phyloP scores from a whole-genome alignment of 2,797 vertebrate genomes.

The Hybognathus amarus region DNA sequence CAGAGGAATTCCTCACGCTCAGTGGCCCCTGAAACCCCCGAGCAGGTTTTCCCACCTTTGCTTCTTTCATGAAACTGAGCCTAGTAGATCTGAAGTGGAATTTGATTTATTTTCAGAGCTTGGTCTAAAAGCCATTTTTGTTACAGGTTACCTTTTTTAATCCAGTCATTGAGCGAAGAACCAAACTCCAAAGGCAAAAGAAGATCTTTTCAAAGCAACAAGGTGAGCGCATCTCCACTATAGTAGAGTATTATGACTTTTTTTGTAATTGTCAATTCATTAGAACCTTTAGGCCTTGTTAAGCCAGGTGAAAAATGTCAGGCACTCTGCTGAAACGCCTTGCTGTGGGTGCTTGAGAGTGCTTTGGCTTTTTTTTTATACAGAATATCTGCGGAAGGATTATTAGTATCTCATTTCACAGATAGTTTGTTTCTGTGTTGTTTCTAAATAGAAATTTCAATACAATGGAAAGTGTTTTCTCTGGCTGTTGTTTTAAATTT shows the following conservation, averaged over 20 bases:
- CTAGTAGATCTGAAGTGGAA: background rate
- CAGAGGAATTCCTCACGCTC: conserved; percentile 29
- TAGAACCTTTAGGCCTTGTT: background rate
- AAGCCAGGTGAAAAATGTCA: too few species aligned
- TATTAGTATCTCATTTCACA: too few species aligned
- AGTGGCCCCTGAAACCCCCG: conserved; percentile 31
- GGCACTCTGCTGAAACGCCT: too few species aligned
- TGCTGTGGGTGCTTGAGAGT: too few species aligned
- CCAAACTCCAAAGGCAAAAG: conserved; percentile 90
- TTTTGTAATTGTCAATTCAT: background rate
- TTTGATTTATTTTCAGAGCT: background rate
- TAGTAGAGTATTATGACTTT: background rate
- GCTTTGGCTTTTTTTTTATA: too few species aligned
- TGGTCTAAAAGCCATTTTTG: conserved; percentile 23
- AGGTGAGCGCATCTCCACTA: conserved; percentile 71
- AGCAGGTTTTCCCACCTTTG: conserved; percentile 31
- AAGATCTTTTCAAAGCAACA: conserved; percentile 92
- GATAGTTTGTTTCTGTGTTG: too few species aligned
- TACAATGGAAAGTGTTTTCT: background rate
- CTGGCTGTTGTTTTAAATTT: background rate
- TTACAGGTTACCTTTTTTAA: conserved; percentile 90
- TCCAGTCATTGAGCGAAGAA: conserved; percentile 90
- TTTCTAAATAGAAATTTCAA: too few species aligned
- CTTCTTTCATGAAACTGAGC: conserved; percentile 10
- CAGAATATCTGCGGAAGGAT: too few species aligned